A percentile compares a stretch with the other conserved stretches of the same genome.
These are phyloP conservation scores for Rhadinocentrus ornatus DNA, from an alignment of 2,797 vertebrate genomes.

Conservation along the genomic window DNA sequence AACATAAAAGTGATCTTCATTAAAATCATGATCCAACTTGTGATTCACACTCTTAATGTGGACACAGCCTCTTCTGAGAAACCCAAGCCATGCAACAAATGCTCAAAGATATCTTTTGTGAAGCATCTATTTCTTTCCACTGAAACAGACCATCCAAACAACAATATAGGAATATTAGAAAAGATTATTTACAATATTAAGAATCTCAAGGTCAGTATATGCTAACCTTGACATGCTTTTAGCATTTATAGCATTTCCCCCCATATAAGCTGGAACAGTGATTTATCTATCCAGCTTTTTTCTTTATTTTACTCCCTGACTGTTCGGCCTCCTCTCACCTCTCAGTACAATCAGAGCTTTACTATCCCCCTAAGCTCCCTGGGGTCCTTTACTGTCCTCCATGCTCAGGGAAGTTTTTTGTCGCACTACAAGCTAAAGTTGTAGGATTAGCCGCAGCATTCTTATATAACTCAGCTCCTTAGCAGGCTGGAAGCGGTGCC, in stretches of 20 bases:
- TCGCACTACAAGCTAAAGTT: conserved; percentile 44
- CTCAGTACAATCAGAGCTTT: conserved; percentile 27
- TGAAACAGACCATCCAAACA: background rate
- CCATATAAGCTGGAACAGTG: background rate
- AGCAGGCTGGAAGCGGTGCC: conserved; percentile 61
- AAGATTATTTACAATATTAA: background rate
- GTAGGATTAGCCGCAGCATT: conserved; percentile 67
- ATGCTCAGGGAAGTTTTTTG: conserved; percentile 13
- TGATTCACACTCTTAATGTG: too few species aligned
- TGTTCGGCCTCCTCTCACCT: background rate
- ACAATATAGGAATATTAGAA: background rate
- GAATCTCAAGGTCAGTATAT: background rate
- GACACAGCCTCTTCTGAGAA: background rate
- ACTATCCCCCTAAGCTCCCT: conserved; percentile 26
- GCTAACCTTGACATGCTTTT: background rate
- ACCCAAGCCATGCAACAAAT: background rate
- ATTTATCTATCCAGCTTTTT: background rate
- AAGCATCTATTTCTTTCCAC: background rate
- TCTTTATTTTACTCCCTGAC: conserved; percentile 1
- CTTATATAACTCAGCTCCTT: conserved; percentile 68
- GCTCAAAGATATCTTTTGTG: background rate
- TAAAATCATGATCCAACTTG: too few species aligned
- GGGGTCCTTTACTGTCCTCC: conserved; percentile 63
- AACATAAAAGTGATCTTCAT: too few species aligned
- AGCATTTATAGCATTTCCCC: background rate